Conservation (phyloP, 2,888 invertebrate species). For the Oasisia sp. region DNA sequence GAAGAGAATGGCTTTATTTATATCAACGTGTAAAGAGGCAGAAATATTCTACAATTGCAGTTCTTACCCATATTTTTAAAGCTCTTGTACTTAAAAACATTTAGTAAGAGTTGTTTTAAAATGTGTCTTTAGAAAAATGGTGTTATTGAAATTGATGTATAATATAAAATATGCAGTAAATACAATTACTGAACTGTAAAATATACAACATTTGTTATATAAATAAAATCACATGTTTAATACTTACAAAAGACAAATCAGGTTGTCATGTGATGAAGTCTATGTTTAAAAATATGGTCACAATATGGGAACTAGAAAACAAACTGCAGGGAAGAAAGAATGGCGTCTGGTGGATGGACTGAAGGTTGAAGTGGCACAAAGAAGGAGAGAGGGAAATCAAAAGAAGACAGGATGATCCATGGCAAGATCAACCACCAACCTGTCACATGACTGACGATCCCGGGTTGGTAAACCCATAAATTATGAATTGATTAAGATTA, state of each 20-base stretch:
- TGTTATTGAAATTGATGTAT: too few relatives aligned
- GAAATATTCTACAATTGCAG: background rate
- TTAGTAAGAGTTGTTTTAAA: too few relatives aligned
- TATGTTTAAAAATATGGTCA: too few relatives aligned
- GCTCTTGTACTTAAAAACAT: too few relatives aligned
- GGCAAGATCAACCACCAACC: background rate
- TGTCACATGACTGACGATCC: background rate
- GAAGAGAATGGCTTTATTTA: background rate
- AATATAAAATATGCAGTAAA: too few relatives aligned
- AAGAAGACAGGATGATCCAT: background rate
- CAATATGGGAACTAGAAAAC: background rate
- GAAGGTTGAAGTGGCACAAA: background rate
- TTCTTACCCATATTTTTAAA: background rate
- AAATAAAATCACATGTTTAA: too few relatives aligned
- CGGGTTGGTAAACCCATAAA: background rate
- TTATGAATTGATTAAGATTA: constrained; percentile 17
- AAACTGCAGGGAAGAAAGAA: background rate
- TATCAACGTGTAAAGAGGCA: background rate
- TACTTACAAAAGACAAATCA: too few relatives aligned
- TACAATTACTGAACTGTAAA: too few relatives aligned
- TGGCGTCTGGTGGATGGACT: background rate
- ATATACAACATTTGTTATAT: too few relatives aligned
- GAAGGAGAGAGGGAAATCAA: background rate
- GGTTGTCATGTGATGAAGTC: too few relatives aligned
- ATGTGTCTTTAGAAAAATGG: too few relatives aligned